A percentile compares a stretch with the other conserved stretches of the same genome.
These are phyloP conservation scores for Incurvaria masculella DNA, from an alignment of 2,888 invertebrate species.

Conservation along the genomic window DNA sequence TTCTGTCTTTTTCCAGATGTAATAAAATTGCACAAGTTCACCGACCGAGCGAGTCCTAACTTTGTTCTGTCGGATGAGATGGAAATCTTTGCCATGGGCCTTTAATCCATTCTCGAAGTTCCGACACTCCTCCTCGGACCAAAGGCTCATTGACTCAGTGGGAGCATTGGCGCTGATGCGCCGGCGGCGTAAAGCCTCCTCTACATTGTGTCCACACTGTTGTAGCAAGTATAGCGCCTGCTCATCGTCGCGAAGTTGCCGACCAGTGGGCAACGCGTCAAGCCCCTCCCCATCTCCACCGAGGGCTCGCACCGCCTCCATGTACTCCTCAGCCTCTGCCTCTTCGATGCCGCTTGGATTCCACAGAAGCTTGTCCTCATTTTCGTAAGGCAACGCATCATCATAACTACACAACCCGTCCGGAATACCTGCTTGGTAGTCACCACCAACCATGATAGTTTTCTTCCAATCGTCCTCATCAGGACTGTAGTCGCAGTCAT, in stretches of 20 bases:
- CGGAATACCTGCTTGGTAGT: slow-evolving; percentile 92
- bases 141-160: slow-evolving; percentile 76
- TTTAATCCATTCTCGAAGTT: slow-evolving; percentile 96
- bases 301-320: slow-evolving; percentile 59
- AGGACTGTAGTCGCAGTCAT: slow-evolving; percentile 78
- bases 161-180: slow-evolving; percentile 69
- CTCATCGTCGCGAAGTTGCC: slow-evolving; percentile 81
- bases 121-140: slow-evolving; percentile 97
- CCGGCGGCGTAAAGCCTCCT: slow-evolving; percentile 83
- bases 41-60: slow-evolving; percentile 93
- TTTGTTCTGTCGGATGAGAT: slow-evolving; percentile 89
- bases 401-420: slow-evolving; percentile 90
- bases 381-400: slow-evolving; percentile 91
- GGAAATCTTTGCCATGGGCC: slow-evolving; percentile 94
- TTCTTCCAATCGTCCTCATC: slow-evolving; percentile 90
- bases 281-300: slow-evolving; percentile 37
- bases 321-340: slow-evolving; percentile 74
- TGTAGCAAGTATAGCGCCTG: slow-evolving; percentile 87
- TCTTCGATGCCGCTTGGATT: slow-evolving; percentile 77
- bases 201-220: slow-evolving; percentile 94
- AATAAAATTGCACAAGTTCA: slow-evolving; percentile 95
- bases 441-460: slow-evolving; percentile 93
- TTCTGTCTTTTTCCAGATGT: slow-evolving; percentile 98
- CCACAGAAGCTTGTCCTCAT: slow-evolving; percentile 94
- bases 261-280: slow-evolving; percentile 65